These are phyloP conservation scores for Perodicticus potto DNA, from an alignment of 2,797 vertebrate genomes.

Conservation along the genomic window DNA sequence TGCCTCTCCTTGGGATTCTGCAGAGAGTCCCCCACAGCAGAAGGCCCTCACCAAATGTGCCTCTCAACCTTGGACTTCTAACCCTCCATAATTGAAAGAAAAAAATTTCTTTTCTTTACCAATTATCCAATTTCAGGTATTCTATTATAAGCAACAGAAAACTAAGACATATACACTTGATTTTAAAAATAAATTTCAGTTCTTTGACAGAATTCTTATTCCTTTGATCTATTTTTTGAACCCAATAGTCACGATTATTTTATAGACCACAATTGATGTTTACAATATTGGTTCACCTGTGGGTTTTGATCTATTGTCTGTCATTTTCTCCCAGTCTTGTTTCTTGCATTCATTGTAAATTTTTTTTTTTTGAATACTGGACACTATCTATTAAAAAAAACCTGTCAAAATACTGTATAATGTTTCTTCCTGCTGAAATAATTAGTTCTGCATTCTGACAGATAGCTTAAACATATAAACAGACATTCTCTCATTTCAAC, in stretches of 20 bases:
- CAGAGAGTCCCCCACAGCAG: background rate
- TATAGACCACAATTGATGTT: background rate
- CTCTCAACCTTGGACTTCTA: background rate
- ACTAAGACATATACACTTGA: background rate
- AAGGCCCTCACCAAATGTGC: background rate
- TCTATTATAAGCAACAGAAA: background rate
- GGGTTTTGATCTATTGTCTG: background rate
- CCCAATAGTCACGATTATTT: background rate
- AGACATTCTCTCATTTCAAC: background rate
- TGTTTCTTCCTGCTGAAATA: background rate
- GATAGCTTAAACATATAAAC: background rate
- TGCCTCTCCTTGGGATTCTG: background rate
- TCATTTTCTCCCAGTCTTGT: background rate
- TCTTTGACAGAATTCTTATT: background rate
- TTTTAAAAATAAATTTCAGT: background rate
- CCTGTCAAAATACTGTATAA: background rate
- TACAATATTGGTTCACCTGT: background rate
- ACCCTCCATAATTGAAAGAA: background rate
- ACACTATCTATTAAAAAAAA: background rate
- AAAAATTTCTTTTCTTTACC: background rate
- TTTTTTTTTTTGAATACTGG: background rate
- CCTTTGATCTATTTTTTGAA: background rate
- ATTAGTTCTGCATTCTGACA: background rate
- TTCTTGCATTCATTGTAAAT: background rate
- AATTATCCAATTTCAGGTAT: background rate